phyloP scores from a whole-genome alignment of 2,113 vertebrate genomes.

The Lutjanus erythropterus region DNA sequence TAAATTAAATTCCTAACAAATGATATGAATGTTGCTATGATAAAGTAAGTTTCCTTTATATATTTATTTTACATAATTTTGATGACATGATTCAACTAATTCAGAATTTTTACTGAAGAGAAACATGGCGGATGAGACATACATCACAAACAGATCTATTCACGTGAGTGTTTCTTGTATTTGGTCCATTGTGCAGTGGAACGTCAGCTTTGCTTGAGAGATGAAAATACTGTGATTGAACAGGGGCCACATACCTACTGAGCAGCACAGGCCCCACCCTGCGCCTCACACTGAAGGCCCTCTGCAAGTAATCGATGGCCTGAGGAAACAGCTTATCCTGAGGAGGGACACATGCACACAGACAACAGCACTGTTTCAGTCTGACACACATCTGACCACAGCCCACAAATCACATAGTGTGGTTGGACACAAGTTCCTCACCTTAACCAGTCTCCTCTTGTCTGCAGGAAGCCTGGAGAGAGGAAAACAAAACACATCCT shows the following conservation, averaged over 20 bases:
- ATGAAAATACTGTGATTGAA: not conserved
- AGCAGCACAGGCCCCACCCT: conserved; percentile 90
- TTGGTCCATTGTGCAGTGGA: too few species aligned
- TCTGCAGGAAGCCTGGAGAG: conserved; percentile 88
- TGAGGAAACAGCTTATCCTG: conserved; percentile 96
- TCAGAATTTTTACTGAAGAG: too few species aligned
- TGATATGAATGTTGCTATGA: too few species aligned
- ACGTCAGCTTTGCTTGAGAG: not conserved
- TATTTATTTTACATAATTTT: too few species aligned
- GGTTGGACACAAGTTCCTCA: conserved; percentile 68
- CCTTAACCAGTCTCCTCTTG: conserved; percentile 94
- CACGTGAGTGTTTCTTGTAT: not conserved
- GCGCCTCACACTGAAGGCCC: conserved; percentile 91
- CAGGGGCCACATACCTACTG: conserved; percentile 87
- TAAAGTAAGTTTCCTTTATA: too few species aligned
- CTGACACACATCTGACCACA: not conserved
- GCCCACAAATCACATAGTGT: too few species aligned
- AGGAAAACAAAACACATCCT: not conserved
- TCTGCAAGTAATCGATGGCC: conserved; percentile 95
- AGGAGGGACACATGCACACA: conserved; percentile 8
- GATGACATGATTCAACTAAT: too few species aligned
- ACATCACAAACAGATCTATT: not conserved
- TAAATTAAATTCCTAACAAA: too few species aligned
- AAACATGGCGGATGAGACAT: too few species aligned
- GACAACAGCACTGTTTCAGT: not conserved